Conservation (phyloP, 2,888 invertebrate genomes). For the Copidosoma aretas region DNA sequence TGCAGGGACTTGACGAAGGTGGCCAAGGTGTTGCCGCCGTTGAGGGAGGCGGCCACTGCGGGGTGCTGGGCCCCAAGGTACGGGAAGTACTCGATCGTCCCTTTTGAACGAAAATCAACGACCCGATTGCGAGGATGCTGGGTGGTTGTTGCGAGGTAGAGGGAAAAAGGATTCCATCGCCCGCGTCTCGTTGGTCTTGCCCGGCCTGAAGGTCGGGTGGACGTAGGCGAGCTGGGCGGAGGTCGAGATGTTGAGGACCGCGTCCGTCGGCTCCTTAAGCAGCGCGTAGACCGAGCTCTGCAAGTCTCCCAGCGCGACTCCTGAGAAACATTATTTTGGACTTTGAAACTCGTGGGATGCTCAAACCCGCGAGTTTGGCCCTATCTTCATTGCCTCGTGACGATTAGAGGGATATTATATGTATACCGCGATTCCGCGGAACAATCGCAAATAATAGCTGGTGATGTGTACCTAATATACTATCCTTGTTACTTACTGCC, state of each 20-base stretch:
- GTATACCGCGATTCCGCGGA: no score
- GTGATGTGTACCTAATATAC: no score
- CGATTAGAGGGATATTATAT: no score
- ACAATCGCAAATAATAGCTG: no score
- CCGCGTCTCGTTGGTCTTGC: constrained; percentile 56
- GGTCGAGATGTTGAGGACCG: constrained; percentile 85
- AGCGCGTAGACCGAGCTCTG: constrained; percentile 85
- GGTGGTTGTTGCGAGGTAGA: no score
- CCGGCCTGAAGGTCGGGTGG: constrained; percentile 66
- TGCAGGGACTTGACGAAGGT: constrained; percentile 81
- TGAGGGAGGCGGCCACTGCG: constrained; percentile 85
- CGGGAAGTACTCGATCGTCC: constrained; percentile 73
- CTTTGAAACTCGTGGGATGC: no score
- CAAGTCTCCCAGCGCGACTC: constrained; percentile 80
- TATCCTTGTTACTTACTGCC: no score
- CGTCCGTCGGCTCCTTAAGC: constrained; percentile 70
- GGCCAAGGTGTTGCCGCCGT: constrained; percentile 81
- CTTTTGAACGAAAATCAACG: constrained; percentile 20
- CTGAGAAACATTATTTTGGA: constrained; percentile 54
- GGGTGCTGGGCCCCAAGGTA: constrained; percentile 79
- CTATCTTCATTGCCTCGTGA: no score
- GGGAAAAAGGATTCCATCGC: constrained; percentile 21
- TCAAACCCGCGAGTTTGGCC: no score
- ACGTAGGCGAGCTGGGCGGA: constrained; percentile 84
- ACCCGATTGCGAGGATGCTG: no score